A percentile compares a stretch with the other conserved stretches of the same genome.
Evolutionary conservation across 2,888 invertebrate genomes (phyloP).

Genomic region (Drepanosiphum platanoidis): DNA sequence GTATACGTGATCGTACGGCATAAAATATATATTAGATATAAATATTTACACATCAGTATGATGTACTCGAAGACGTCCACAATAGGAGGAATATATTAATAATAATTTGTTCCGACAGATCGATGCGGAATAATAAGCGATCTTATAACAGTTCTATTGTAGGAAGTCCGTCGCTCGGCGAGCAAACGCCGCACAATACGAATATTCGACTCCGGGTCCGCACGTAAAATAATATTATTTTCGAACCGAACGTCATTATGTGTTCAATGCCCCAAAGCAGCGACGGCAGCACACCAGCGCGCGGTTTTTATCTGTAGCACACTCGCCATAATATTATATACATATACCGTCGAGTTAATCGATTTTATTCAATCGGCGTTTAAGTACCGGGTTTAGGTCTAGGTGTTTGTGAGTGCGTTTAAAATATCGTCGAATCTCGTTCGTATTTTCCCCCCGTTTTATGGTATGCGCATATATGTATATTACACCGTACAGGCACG

Average conservation of each 20-base stretch:
- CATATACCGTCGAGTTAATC: background rate
- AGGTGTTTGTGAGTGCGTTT: too few species aligned
- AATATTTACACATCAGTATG: background rate
- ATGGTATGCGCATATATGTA: too few species aligned
- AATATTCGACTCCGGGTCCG: background rate
- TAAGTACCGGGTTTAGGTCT: background rate
- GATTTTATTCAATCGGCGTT: background rate
- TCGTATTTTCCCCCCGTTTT: background rate
- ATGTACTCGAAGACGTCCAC: too few species aligned
- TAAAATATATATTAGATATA: background rate
- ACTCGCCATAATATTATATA: too few species aligned
- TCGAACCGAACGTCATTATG: background rate
- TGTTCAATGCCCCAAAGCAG: slow-evolving; percentile 4
- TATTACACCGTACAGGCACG: too few species aligned
- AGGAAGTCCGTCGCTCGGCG: background rate
- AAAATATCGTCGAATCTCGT: background rate
- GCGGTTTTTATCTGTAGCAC: background rate
- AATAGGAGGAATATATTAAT: background rate
- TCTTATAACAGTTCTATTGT: background rate
- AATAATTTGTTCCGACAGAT: too few species aligned
- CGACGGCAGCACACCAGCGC: background rate
- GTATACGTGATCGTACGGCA: too few species aligned
- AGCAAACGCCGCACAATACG: background rate
- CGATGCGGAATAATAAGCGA: background rate
- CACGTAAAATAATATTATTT: background rate